A percentile compares a stretch with the other conserved stretches of the same genome.
These are phyloP conservation scores for Rhynchomys soricoides DNA, from an alignment of 2,113 vertebrate species.

Conservation along the genomic window DNA sequence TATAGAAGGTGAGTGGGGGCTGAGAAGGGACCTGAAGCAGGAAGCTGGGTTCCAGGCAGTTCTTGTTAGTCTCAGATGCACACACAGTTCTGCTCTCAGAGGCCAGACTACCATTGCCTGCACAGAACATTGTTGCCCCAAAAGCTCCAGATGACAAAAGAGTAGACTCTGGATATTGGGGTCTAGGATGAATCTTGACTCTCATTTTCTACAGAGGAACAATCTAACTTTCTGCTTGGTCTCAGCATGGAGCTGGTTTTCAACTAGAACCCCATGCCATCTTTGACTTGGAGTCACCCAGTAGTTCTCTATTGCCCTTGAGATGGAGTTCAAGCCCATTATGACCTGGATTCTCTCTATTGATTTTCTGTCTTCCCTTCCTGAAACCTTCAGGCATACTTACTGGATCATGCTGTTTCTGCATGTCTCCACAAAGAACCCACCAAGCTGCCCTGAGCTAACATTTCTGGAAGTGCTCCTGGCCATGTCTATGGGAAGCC, in stretches of 20 bases:
- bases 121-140: not conserved
- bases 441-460: not conserved
- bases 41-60: not conserved
- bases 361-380: not conserved
- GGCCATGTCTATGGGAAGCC: not conserved
- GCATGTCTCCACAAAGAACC: not conserved
- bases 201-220: slow-evolving; percentile 7
- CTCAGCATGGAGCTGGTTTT: slow-evolving; percentile 17
- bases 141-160: not conserved
- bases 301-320: not conserved
- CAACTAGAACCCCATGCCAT: not conserved
- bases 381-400: not conserved
- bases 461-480: not conserved
- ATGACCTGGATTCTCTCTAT: not conserved
- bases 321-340: not conserved
- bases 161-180: not conserved
- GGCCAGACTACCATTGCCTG: not conserved
- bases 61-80: not conserved
- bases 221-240: not conserved
- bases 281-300: slow-evolving; percentile 1
- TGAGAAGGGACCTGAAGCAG: not conserved
- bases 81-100: not conserved
- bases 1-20: not conserved
- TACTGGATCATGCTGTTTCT: not conserved
- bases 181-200: not conserved